Conservation (phyloP, 1,140 invertebrate species). For the Pseudachorutes palmiensis region DNA sequence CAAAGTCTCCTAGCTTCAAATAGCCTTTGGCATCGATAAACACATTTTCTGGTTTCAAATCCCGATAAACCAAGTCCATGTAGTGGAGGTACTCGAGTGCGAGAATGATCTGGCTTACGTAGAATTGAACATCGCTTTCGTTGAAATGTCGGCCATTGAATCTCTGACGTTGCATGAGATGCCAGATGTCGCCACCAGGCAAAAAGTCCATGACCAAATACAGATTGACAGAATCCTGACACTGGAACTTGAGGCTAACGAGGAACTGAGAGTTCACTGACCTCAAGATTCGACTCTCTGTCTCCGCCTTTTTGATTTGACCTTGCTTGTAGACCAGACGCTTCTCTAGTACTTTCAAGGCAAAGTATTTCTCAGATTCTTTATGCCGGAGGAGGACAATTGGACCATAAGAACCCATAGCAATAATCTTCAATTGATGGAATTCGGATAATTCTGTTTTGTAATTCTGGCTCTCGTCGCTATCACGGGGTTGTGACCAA, state of each 20-base stretch:
- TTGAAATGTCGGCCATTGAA: constrained; percentile 59
- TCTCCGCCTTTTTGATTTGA: constrained; percentile 72
- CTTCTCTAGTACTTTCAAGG: constrained; percentile 87
- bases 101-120: constrained; percentile 82
- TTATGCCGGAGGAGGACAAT: constrained; percentile 99
- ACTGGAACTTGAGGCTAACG: constrained; percentile 69
- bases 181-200: constrained; percentile 68
- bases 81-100: constrained; percentile 90
- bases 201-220: constrained; percentile 77
- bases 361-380: constrained; percentile 60
- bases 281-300: constrained; percentile 75
- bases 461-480: neutral
- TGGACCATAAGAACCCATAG: constrained; percentile 97
- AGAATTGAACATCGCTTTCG: constrained; percentile 64
- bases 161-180: constrained; percentile 86
- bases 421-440: constrained; percentile 94
- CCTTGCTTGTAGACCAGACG: constrained; percentile 72
- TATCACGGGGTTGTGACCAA: too few species aligned
- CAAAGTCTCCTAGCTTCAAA: constrained; percentile 71
- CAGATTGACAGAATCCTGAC: constrained; percentile 93
- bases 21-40: constrained; percentile 81
- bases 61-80: constrained; percentile 80
- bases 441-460: constrained; percentile 62
- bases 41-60: constrained; percentile 95
- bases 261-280: constrained; percentile 73